Conservation (phyloP, 92 coral and sea anemone species). For the Phymanthus crucifer region DNA sequence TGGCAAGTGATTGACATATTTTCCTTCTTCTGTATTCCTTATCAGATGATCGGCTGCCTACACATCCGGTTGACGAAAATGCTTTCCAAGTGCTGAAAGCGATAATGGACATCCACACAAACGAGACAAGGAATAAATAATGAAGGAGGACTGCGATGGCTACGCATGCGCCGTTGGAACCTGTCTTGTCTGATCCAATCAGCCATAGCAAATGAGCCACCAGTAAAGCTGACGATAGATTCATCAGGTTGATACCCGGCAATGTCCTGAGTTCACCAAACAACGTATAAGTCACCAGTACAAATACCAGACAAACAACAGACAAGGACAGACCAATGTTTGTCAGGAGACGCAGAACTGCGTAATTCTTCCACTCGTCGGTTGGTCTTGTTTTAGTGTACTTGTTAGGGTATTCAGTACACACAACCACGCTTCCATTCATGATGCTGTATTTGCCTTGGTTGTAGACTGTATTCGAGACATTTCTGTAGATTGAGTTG, state of each 20-base stretch:
- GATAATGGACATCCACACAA: constrained; percentile 69
- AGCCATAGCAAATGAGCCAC: constrained; percentile 34
- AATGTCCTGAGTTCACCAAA: constrained; percentile 49
- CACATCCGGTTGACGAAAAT: constrained; percentile 36
- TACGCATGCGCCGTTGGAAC: constrained; percentile 36
- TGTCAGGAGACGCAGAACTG: constrained; percentile 30
- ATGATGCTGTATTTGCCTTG: constrained; percentile 16
- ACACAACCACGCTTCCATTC: constrained; percentile 37
- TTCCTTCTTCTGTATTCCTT: constrained; percentile 11
- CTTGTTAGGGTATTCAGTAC: constrained; percentile 19
- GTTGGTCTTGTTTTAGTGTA: background rate
- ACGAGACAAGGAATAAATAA: constrained; percentile 53
- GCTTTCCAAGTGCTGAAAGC: constrained; percentile 70
- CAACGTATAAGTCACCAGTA: constrained; percentile 42
- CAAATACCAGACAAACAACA: constrained; percentile 19
- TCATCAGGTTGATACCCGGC: constrained; percentile 58
- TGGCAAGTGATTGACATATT: constrained; percentile 8
- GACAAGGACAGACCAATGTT: constrained; percentile 48
- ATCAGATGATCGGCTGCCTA: constrained; percentile 4
- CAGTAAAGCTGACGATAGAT: constrained; percentile 41
- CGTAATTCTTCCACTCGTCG: background rate
- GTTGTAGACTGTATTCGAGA: constrained; percentile 23
- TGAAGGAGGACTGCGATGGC: constrained; percentile 58
- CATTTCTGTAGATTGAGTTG: constrained; percentile 38
- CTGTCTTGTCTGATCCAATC: constrained; percentile 25